These are phyloP conservation scores for Lithophane ornitopus DNA, from an alignment of 2,888 invertebrate genomes.

Conservation along the genomic window DNA sequence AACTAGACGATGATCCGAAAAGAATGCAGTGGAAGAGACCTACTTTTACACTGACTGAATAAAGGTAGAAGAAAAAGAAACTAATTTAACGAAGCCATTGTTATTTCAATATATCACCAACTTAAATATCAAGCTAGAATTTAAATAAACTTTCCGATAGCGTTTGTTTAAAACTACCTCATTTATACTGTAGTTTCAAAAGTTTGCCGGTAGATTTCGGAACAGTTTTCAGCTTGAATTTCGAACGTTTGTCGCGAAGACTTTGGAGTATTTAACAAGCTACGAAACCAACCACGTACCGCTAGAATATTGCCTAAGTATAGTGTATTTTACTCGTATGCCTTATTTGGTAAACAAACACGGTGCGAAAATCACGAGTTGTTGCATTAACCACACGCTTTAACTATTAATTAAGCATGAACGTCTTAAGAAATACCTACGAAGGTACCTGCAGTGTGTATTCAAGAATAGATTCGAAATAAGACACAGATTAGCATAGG, in stretches of 20 bases:
- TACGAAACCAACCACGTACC: neutral
- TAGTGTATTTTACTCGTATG: conserved; percentile 3
- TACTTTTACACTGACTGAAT: no score
- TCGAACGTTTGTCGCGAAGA: conserved; percentile 7
- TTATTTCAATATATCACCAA: neutral
- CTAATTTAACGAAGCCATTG: neutral
- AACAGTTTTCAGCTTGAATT: conserved; percentile 13
- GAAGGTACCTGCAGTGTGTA: neutral
- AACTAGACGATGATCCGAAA: neutral
- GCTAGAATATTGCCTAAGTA: neutral
- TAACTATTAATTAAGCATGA: neutral
- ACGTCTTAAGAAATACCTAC: neutral
- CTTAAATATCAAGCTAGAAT: conserved; percentile 3
- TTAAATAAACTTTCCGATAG: conserved; percentile 13
- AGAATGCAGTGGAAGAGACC: neutral
- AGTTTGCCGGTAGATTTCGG: conserved; percentile 13
- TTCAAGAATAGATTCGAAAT: neutral
- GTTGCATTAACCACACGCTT: neutral
- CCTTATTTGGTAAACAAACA: conserved; percentile 7
- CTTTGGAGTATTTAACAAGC: conserved; percentile 4
- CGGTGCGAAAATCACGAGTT: neutral
- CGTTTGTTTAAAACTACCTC: conserved; percentile 21
- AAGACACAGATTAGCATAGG: neutral
- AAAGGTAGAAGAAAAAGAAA: neutral
- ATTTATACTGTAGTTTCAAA: conserved; percentile 13